Evolutionary conservation across 2,113 vertebrate species (phyloP), one percentile per base, ranked within the genome.

Genomic region (Suncus etruscus): DNA sequence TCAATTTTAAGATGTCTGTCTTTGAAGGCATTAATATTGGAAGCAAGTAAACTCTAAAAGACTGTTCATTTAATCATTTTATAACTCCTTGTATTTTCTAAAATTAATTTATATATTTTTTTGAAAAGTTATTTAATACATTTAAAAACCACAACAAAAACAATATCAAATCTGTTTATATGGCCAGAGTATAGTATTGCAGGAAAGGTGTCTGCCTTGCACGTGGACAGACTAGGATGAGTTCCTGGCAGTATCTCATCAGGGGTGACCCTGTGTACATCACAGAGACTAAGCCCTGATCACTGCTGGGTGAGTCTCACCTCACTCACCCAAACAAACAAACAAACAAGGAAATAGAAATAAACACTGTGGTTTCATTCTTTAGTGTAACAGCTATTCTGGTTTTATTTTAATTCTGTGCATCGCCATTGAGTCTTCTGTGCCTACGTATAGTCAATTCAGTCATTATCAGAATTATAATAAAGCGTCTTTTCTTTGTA

Each of bases 401-500:
- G 27, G 48, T 93, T 91, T 68, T 78, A 14, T 91, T 10, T 68
- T 80, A 76, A 11, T 81, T 47, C 18, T 45, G 27, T 54, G 10
- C 94, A 22, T 83, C 70, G 63, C 11, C 61, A 39, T 16, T 73
- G 22, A 27, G 74, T 91, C 47, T 32, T 69, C 0, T 32, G 15
- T 86, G 10, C 24, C 14, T 29, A 58, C n/a, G 6, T 83, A 10
- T 66, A 20, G 25, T 18, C 18, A 66, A 8, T 10, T 29, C 65
- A 66, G 27, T 25, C 14, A 61, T 29, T 8, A 27, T 66, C 27
- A 27, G 27, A 66, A 68, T 81, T 80, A 75, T 77, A 85, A 15
- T 9, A 90, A 32, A 87, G 25, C 48, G 14, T 73, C 7, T 93
- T 93, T 92, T 74, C 8, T 85, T 91, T 32, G 70, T 94, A 79